Evolutionary conservation across 2,888 invertebrate genomes (phyloP), one percentile per base, ranked within the genome.

Genomic region (Pilophorus perplexus): DNA sequence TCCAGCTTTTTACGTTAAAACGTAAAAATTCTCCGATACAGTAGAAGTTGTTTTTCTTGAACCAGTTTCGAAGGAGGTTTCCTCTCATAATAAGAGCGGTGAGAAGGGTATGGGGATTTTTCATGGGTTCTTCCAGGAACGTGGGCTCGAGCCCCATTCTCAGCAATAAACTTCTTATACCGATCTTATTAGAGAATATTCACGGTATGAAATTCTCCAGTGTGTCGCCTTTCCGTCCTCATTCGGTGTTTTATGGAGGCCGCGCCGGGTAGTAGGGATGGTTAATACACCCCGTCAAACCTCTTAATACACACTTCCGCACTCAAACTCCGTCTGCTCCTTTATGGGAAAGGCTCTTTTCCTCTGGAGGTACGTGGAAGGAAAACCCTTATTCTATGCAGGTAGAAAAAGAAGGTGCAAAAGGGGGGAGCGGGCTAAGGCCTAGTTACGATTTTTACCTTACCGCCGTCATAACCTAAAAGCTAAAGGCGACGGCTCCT

Each of bases 401-500:
- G 25, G 23, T 22, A 12, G 16, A 14, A 20, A 22, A 28, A 5
- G 16, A 28, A 52, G 14, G 27, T 27, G 2, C 5, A 14, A 14
- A 16, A n/a, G 27, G 4, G 28, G 2, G 18, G 33, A 4, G 5
- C 6, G 28, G 22, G 48, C n/a, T 48, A 18, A 48, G 3, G 48
- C 23, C 48, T 48, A 48, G 48, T 48, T 48, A 20, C 23, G 23
- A 22, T 20, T 48, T 48, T 48, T 2, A 48, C 48, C 16, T 48
- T 48, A 48, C 18, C 48, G 22, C 23, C 48, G 48, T 12, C 48
- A 48, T 48, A 48, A 48, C 48, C 48, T 48, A 48, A 48, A 48
- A 48, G 48, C 48, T 18, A 12, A 33, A 33, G 33, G 33, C 33
- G 33, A 14, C 10, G 42, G 42, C 23, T 2, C 5, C n/a, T 50